Evolutionary conservation across 2,113 vertebrate species (phyloP), one percentile per base, ranked within the genome.

Genomic region (Salvelinus namaycush): DNA sequence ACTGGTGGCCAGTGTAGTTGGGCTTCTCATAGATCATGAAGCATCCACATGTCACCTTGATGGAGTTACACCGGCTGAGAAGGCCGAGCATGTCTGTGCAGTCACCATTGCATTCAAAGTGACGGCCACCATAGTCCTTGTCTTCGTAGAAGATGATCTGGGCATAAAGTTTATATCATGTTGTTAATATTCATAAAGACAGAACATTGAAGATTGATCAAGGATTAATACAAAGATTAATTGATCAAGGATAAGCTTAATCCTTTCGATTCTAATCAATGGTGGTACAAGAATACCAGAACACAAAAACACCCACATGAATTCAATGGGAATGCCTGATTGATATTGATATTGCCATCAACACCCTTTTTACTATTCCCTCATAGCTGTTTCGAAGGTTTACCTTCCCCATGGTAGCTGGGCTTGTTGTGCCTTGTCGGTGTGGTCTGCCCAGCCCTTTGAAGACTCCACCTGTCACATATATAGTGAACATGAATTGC

Each of bases 71-170:
- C 70, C 48, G 14, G 44, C 49, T 81, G 12, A 93, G 79, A 34
- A 67, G 54, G 65, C 77, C 73, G 48, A 74, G 71, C 82, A 92
- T 67, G 79, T 92, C 89, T 9, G 83, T 82, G 86, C 91, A 93
- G 86, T 94, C 92, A 13, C 77, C 87, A 82, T 81, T 83, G 86
- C 87, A 91, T 70, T 91, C 90, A 76, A 88, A 79, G 20, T 70
- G 77, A 3, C 5, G 12, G 13, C 92, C 91, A n/a, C 70, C 72
- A 78, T 92, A 92, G 76, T 90, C 72, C 71, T 78, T 84, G 44
- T 88, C 83, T 79, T 93, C 91, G 12, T 89, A 93, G 79, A 92
- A 93, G 71, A 88, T 88, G 0, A 92, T 90, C 91, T 93, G n/a
- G 29, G 83, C 26, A 16, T n/a, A 5, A 13, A 66, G 44, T 24